phyloP scores from a whole-genome alignment of 2,888 invertebrate genomes.

The Seira musarum region DNA sequence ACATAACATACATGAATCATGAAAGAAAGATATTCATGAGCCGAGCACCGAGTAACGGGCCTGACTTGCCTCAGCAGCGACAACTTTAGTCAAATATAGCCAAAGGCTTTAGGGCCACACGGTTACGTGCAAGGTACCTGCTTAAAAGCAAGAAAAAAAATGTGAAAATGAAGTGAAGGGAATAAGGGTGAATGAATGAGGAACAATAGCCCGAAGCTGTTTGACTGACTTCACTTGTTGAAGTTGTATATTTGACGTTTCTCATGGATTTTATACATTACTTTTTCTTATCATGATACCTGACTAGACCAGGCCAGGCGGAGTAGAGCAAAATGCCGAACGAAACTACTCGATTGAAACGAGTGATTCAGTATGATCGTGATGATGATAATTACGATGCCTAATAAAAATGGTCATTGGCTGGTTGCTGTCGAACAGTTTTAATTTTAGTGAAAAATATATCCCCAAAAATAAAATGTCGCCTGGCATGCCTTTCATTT shows the following conservation, averaged over 20 bases:
- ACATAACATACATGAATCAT: too few species aligned
- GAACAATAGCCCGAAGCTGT: conserved; percentile 35
- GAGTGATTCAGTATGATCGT: neutral
- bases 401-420: neutral
- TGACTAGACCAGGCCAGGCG: too few species aligned
- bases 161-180: conserved; percentile 13
- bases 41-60: conserved; percentile 21
- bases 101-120: neutral
- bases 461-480: too few species aligned
- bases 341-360: neutral
- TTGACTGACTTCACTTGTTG: too few species aligned
- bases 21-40: neutral
- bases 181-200: conserved; percentile 38
- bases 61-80: too few species aligned
- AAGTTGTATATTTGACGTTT: too few species aligned
- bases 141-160: neutral
- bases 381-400: neutral
- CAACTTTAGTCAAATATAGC: neutral
- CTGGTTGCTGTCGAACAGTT: too few species aligned
- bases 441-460: too few species aligned
- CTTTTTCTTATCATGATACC: neutral
- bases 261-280: too few species aligned
- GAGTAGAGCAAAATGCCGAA: neutral
- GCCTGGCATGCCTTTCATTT: too few species aligned
- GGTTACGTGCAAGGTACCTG: neutral